A percentile compares a stretch with the other conserved stretches of the same genome.
Evolutionary conservation across 2,797 vertebrate genomes (phyloP).

Genomic region (Ciconia nigra): DNA sequence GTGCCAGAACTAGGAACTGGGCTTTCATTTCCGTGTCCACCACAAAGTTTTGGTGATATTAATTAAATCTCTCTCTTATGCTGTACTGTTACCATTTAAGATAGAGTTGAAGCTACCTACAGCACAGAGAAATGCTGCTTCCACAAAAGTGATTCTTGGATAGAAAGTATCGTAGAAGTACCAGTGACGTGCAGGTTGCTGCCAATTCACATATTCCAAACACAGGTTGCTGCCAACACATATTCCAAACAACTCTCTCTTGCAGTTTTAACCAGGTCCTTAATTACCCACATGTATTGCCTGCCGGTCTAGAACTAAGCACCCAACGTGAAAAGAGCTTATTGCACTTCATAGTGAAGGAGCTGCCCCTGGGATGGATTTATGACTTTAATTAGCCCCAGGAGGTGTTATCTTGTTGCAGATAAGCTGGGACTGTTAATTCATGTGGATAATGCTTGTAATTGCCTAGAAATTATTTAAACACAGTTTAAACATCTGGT

Average conservation of each 20-base stretch:
- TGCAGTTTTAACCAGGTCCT: not conserved
- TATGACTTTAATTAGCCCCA: not conserved
- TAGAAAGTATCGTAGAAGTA: not conserved
- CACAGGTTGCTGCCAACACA: not conserved
- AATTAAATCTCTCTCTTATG: not conserved
- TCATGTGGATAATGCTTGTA: not conserved
- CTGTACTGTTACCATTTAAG: not conserved
- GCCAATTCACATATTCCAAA: not conserved
- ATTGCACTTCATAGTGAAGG: not conserved
- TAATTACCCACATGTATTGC: not conserved
- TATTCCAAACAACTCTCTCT: not conserved
- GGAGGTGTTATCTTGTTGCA: not conserved
- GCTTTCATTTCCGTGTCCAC: not conserved
- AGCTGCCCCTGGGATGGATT: not conserved
- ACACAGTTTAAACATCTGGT: not conserved
- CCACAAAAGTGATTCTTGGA: not conserved
- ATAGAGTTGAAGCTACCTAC: not conserved
- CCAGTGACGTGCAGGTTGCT: accelerated
- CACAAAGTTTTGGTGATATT: not conserved
- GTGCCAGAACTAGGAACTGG: not conserved
- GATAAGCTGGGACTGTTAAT: not conserved
- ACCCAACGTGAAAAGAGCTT: not conserved
- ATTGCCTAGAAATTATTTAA: not conserved
- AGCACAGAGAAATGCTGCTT: not conserved
- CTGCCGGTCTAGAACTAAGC: not conserved